These are phyloP conservation scores for Amblyraja radiata DNA, from an alignment of 2,797 vertebrate species.

Conservation along the genomic window DNA sequence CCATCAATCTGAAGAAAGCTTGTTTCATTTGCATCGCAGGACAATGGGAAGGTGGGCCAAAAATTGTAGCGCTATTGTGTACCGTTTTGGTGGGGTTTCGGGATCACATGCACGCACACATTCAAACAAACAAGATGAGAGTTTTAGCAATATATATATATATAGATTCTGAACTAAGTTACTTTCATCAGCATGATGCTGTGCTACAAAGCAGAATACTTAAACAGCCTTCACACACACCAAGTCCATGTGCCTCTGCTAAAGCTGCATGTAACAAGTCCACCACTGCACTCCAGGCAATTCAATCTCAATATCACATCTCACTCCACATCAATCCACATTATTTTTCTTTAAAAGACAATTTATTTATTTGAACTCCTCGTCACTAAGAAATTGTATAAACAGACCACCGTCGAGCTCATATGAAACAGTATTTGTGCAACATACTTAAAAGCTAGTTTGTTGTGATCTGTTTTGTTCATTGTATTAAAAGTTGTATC, in stretches of 20 bases:
- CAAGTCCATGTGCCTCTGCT: neutral
- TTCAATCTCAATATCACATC: neutral
- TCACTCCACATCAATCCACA: neutral
- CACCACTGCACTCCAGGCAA: neutral
- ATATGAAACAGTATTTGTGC: neutral
- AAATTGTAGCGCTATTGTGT: too few relatives aligned
- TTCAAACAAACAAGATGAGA: too few relatives aligned
- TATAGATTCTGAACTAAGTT: neutral
- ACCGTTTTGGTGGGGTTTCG: too few relatives aligned
- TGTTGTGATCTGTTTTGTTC: slow-evolving; percentile 15
- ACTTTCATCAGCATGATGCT: neutral
- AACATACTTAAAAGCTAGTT: neutral
- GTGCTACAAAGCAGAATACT: neutral
- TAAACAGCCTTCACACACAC: neutral
- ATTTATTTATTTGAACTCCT: slow-evolving; percentile 27
- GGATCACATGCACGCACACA: too few relatives aligned
- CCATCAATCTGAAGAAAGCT: too few relatives aligned
- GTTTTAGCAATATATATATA: too few relatives aligned
- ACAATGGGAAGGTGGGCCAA: too few relatives aligned
- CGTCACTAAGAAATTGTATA: neutral
- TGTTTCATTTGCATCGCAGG: too few relatives aligned
- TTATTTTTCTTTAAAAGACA: neutral
- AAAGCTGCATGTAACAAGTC: slow-evolving; percentile 9
- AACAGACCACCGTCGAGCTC: neutral
- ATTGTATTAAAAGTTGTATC: slow-evolving; percentile 17